Evolutionary conservation across 2,888 invertebrate genomes (phyloP).

Genomic region (Ellobium chinense): DNA sequence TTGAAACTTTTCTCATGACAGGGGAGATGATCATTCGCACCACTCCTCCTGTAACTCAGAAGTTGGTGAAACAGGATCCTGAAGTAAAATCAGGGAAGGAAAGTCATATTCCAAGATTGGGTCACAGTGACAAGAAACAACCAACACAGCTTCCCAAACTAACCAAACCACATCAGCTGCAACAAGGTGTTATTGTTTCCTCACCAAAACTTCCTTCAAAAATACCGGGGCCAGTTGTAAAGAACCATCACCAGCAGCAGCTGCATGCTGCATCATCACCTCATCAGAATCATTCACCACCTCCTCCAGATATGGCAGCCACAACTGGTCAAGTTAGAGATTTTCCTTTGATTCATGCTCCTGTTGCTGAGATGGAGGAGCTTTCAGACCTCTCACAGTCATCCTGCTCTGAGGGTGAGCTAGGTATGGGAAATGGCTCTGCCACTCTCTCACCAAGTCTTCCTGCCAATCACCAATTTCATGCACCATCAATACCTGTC

Average conservation of each 20-base stretch:
- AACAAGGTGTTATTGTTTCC: constrained; percentile 1
- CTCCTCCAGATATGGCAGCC: constrained; percentile 22
- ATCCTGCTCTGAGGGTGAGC: constrained; percentile 50
- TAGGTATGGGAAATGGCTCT: constrained; percentile 27
- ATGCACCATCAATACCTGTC: not conserved
- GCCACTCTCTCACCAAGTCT: constrained; percentile 31
- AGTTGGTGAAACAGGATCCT: constrained; percentile 70
- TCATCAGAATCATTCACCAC: constrained; percentile 19
- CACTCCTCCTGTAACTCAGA: constrained; percentile 80
- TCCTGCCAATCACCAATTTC: constrained; percentile 18
- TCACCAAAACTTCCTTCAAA: constrained; percentile 37
- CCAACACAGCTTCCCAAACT: constrained; percentile 44
- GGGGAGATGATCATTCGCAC: constrained; percentile 96
- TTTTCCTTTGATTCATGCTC: constrained; percentile 49
- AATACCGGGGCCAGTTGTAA: constrained; percentile 33
- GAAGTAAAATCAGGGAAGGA: constrained; percentile 1
- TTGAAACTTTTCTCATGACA: constrained; percentile 92
- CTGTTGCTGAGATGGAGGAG: constrained; percentile 57
- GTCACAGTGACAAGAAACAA: constrained; percentile 28
- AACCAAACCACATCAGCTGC: not conserved
- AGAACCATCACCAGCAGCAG: constrained; percentile 24
- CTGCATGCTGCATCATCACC: constrained; percentile 11
- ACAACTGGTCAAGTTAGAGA: constrained; percentile 34
- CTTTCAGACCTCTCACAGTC: constrained; percentile 57
- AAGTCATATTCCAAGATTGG: constrained; percentile 40